Evolutionary conservation across 2,113 vertebrate species (phyloP).

Genomic region (Crotalus horridus): DNA sequence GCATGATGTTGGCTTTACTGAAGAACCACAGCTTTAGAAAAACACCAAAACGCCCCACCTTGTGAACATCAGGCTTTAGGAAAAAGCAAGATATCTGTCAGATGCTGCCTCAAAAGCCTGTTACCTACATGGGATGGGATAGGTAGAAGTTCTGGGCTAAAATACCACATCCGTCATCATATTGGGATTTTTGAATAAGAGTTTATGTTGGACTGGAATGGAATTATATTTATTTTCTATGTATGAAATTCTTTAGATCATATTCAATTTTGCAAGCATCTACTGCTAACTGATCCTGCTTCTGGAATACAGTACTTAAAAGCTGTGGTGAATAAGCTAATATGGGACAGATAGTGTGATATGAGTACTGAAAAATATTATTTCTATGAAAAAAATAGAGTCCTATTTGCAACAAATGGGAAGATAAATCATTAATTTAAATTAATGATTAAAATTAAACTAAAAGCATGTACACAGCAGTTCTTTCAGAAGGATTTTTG

Average conservation of each 20-base stretch:
- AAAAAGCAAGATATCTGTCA: neutral
- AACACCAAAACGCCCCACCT: neutral
- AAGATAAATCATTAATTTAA: no score
- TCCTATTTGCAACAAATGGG: neutral
- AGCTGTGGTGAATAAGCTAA: neutral
- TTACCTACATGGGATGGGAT: neutral
- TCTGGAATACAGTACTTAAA: neutral
- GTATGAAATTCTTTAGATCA: neutral
- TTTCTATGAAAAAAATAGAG: neutral
- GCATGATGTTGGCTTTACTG: neutral
- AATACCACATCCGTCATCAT: neutral
- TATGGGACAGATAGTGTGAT: neutral
- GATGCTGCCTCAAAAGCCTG: constrained; percentile 19
- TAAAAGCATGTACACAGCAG: neutral
- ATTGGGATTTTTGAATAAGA: neutral
- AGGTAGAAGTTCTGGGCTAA: neutral
- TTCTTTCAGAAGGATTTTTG: neutral
- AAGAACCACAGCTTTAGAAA: neutral
- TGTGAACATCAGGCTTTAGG: neutral
- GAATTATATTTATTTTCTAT: neutral
- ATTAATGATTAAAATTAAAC: no score
- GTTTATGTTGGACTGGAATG: neutral
- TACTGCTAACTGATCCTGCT: neutral
- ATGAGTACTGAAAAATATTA: neutral
- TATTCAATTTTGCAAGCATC: neutral